A percentile compares a stretch with the other conserved stretches of the same genome.
Conservation (phyloP, 1,140 invertebrate species). For the Ectropis grisescens region DNA sequence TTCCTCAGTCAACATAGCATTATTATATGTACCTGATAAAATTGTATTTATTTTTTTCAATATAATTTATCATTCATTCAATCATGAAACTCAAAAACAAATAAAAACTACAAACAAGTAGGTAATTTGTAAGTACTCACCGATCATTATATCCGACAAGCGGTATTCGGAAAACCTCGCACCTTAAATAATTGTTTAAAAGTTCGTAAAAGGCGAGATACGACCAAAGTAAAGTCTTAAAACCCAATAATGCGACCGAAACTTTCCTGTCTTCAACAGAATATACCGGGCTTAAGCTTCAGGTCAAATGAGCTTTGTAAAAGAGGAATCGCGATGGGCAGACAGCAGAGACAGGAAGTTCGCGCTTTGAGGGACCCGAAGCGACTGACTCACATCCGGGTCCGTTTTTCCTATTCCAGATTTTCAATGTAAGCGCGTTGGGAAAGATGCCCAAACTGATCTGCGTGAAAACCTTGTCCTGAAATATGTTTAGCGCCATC, state of each 20-base stretch:
- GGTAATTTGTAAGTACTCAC: too few relatives aligned
- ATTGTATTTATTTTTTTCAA: too few relatives aligned
- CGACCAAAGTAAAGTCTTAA: conserved; percentile 1
- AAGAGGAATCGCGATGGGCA: too few relatives aligned
- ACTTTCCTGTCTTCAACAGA: too few relatives aligned
- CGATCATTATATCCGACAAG: conserved; percentile 50
- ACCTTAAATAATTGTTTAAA: conserved; percentile 37
- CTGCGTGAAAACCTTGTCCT: conserved; percentile 2
- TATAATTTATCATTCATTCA: too few relatives aligned
- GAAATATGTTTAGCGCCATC: conserved; percentile 18
- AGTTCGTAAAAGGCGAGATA: conserved; percentile 21
- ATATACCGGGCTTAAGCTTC: too few relatives aligned
- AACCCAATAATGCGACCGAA: too few relatives aligned
- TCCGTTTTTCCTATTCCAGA: conserved; percentile 37
- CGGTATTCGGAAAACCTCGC: conserved; percentile 26
- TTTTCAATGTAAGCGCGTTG: conserved; percentile 19
- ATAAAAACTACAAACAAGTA: too few relatives aligned
- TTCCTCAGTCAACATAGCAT: too few relatives aligned
- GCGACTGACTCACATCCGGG: conserved; percentile 52
- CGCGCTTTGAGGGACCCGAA: conserved; percentile 40
- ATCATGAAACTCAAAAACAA: too few relatives aligned
- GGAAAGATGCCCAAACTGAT: conserved; percentile 7
- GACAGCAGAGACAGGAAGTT: conserved; percentile 25
- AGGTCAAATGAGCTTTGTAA: too few relatives aligned
- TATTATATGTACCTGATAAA: too few relatives aligned